A percentile compares a stretch with the other conserved stretches of the same genome.
Conservation (phyloP, 2,113 vertebrate genomes). For the Raja brachyura region DNA sequence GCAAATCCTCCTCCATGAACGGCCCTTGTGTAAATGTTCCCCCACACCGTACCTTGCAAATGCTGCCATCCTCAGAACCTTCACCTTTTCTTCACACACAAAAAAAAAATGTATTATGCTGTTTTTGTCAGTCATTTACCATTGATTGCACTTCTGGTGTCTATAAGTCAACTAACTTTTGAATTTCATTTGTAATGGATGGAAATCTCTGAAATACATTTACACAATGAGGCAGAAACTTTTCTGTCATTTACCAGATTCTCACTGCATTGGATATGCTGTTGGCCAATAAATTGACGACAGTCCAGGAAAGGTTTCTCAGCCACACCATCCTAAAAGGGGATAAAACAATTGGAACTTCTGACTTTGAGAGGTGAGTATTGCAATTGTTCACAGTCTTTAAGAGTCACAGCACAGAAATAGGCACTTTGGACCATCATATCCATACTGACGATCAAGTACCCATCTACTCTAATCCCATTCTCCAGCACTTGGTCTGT, state of each 20-base stretch:
- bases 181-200: not conserved
- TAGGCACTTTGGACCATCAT: too few relatives aligned
- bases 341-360: slow-evolving; percentile 55
- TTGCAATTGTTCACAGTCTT: not conserved
- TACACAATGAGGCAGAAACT: not conserved
- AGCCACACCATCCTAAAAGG: slow-evolving; percentile 50
- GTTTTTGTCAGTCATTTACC: not conserved
- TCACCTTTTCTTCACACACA: not conserved
- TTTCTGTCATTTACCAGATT: slow-evolving; percentile 47
- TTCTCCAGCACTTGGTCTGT: too few relatives aligned
- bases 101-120: not conserved
- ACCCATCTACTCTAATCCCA: too few relatives aligned
- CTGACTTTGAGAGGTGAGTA: slow-evolving; percentile 56
- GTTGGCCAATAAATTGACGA: slow-evolving; percentile 49
- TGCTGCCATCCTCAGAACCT: not conserved
- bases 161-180: not conserved
- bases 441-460: too few relatives aligned
- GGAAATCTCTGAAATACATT: not conserved
- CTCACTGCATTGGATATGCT: slow-evolving; percentile 57
- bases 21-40: not conserved
- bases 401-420: too few relatives aligned
- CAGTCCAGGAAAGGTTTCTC: slow-evolving; percentile 56
- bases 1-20: too few relatives aligned
- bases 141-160: not conserved
- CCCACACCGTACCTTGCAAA: not conserved